Base-by-base conservation (phyloP, 2,797 vertebrate genomes). In the Melanotaenia boesemani region DNA sequence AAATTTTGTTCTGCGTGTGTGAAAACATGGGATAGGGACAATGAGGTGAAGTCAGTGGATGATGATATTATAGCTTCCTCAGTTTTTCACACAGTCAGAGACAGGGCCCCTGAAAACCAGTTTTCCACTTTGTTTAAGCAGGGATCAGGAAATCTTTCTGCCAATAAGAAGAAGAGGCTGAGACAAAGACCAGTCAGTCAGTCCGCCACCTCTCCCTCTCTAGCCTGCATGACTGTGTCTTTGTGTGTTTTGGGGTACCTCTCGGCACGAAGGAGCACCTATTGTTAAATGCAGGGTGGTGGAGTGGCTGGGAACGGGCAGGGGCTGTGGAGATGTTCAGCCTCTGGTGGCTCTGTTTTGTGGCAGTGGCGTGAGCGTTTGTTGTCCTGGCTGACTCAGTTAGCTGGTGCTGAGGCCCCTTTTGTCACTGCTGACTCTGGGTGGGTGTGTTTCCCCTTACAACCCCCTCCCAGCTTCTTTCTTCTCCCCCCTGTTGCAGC, bases 291-390 rank as follows among this genome's bases (percentile, higher is more conserved):
- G 72, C 75, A 28, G 85, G 74, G 67, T 76, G 70, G 65, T 89
- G 77, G 86, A 91, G 88, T 91, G 86, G 90, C 89, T 92, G 91
- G 90, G 90, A 93, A 92, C 86, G 79, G 84, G 82, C 89, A 76
- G 86, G 86, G 89, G 74, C 81, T 82, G 80, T 44, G 77, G 85
- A 83, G 89, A 88, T 87, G 89, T 89, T 80, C 85, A 85, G 86
- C 87, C 82, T 87, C 84, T 84, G 84, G 82, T 89, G 85, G 86
- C 75, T 89, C 68, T 59, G 86, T 88, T 93, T 88, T 92, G 88
- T 92, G 87, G 65, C 6, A 59, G 73, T 87, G 91, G 86, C 89
- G 88, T 64, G 83, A 67, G 71, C 50, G 9, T 90, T 91, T 88
- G 89, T 94, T 89, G 78, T 82, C 80, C 81, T 84, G 84, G 88